Conservation (phyloP, 2,797 vertebrate species). For the Molossus molossus region DNA sequence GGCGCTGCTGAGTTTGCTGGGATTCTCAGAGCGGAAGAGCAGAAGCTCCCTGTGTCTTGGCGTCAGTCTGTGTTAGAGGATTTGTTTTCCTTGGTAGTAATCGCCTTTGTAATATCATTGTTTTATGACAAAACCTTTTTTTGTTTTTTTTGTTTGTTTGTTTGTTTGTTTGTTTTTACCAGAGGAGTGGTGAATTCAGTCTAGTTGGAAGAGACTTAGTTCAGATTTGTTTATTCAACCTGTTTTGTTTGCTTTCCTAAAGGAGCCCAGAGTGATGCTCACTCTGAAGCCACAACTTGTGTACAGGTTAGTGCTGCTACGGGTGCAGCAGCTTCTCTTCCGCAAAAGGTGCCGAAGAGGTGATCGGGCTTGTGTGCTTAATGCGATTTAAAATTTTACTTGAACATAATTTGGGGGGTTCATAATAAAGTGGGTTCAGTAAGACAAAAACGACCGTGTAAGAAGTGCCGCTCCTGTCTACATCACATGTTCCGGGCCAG, state of each 20-base stretch:
- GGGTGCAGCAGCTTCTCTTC: slow-evolving; percentile 7
- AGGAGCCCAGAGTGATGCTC: background rate
- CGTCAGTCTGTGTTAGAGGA: background rate
- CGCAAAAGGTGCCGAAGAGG: background rate
- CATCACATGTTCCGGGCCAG: background rate
- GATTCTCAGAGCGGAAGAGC: slow-evolving; percentile 3
- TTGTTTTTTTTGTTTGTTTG: too few species aligned
- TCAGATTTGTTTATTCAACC: background rate
- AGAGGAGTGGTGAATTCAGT: slow-evolving; percentile 40
- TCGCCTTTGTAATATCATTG: background rate
- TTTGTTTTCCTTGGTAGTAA: background rate
- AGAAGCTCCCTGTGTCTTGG: background rate
- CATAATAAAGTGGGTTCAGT: background rate
- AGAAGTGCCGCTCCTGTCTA: background rate
- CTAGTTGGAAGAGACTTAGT: slow-evolving; percentile 4
- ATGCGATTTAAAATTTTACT: slow-evolving; percentile 42
- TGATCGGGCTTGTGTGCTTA: slow-evolving; percentile 16
- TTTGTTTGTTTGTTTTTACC: background rate
- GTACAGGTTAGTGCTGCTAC: background rate
- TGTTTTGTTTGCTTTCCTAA: background rate
- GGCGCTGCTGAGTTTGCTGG: background rate
- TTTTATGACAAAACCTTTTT: background rate
- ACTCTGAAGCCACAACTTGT: slow-evolving; percentile 49
- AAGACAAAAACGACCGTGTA: background rate
- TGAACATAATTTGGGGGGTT: slow-evolving; percentile 14